Base-by-base conservation (phyloP, 23 tunicate genomes). In the Halocynthia aurantium region DNA sequence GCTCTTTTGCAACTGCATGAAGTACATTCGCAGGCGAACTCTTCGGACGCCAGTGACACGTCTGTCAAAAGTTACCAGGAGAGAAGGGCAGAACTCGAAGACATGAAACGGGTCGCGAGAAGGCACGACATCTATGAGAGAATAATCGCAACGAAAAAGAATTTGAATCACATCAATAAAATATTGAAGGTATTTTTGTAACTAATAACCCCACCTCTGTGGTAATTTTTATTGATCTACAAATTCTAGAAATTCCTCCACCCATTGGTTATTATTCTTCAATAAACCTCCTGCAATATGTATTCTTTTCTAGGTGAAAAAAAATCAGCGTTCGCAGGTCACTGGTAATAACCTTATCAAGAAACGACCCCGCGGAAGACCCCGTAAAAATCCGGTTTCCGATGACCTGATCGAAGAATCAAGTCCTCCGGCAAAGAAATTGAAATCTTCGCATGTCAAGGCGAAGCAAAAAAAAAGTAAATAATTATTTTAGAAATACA, bases 331-430 rank as follows among this genome's bases (percentile, higher is more conserved):
- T 31, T 31, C 44, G 44, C 44, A 31, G 49, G 31, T 8, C 19
- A 11, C 31, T 65, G 19, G 10, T 15, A 65, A 15, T 20, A 65
- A 11, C 31, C 10, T 65, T 11, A 9, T 49, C n/a, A 65, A 20
- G 31, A 65, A 65, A 2, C 70, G 70, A 20, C 19, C 70, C 31
- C 70, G 70, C 6, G 70, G 70, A 65, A 65, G 70, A 65, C 70
- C 70, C 22, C 22, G 19, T 40, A 65, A 15, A 65, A 65, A 31
- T 31, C 44, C 44, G 44, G 44, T 31, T 4, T 31, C 44, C 44
- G 44, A 31, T 31, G 44, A 31, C 4, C 44, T 31, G 44, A 31
- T 65, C 10, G 70, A 20, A 0, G 70, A 65, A 10, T 40, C 49
- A 65, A 49, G 31, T 11, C 22, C 19, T 15, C 70, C 70, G 19